phyloP scores from a whole-genome alignment of 2,888 invertebrate species.

The Caprella mutica region DNA sequence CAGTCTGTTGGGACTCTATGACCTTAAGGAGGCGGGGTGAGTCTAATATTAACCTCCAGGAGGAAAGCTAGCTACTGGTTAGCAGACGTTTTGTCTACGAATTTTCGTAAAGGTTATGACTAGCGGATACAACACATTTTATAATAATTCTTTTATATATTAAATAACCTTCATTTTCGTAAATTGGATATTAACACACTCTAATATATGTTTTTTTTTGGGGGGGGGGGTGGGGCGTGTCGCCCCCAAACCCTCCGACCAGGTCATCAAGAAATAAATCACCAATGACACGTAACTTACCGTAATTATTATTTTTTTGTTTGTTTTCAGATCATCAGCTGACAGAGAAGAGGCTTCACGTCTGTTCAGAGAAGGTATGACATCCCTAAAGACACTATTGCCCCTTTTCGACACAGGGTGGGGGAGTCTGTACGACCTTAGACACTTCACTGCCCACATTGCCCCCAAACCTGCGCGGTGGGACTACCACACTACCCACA shows the following conservation, averaged over 20 bases:
- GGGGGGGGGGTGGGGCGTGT: too few species aligned
- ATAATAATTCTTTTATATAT: too few species aligned
- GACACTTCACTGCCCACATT: constrained; percentile 79
- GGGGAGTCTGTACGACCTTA: constrained; percentile 87
- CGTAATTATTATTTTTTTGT: too few species aligned
- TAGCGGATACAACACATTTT: too few species aligned
- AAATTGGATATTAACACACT: too few species aligned
- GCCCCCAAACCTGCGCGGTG: constrained; percentile 91
- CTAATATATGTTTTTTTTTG: too few species aligned
- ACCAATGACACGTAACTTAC: too few species aligned
- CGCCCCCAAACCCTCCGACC: too few species aligned
- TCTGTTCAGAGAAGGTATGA: constrained; percentile 72
- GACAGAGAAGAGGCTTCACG: constrained; percentile 51
- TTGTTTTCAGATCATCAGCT: constrained; percentile 27
- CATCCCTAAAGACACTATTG: constrained; percentile 72
- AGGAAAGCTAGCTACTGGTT: too few species aligned
- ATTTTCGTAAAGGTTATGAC: too few species aligned
- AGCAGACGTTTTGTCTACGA: background rate
- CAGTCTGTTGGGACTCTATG: constrained; percentile 87
- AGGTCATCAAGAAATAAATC: too few species aligned
- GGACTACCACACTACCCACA: constrained; percentile 98
- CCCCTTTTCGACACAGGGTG: constrained; percentile 89
- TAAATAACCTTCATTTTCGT: too few species aligned
- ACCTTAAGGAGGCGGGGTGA: constrained; percentile 54
- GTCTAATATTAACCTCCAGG: constrained; percentile 8